Conservation (phyloP, 1,140 invertebrate species). For the Caenorhabditis inopinata region DNA sequence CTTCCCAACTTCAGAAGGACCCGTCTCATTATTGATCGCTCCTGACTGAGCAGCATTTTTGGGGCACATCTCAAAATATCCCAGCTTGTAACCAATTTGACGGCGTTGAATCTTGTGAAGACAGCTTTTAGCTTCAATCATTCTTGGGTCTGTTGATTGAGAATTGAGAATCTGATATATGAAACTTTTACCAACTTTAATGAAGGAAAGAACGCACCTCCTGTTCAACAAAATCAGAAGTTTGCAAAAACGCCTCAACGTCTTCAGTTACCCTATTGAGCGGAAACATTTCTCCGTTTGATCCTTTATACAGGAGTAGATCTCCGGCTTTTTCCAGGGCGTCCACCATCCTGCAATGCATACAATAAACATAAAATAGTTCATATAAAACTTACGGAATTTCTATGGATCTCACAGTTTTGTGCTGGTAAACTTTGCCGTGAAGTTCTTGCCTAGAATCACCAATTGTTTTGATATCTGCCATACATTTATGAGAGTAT, state of each 20-base stretch:
- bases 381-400: background rate
- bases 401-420: conserved; percentile 68
- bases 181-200: background rate
- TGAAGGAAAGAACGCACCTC: background rate
- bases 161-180: background rate
- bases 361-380: background rate
- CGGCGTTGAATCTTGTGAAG: background rate
- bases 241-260: background rate
- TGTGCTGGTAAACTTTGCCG: conserved; percentile 70
- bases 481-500: conserved; percentile 67
- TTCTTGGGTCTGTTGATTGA: background rate
- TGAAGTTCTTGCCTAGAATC: conserved; percentile 69
- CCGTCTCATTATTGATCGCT: background rate
- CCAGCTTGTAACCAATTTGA: background rate
- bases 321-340: background rate
- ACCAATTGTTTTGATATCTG: conserved; percentile 68
- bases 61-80: background rate
- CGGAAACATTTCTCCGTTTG: background rate
- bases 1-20: background rate
- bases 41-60: background rate
- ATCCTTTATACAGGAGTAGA: background rate
- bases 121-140: background rate
- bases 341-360: background rate
- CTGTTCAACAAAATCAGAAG: background rate
- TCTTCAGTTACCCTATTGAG: background rate